These are phyloP conservation scores for Euborellia annulipes DNA, from an alignment of 1,140 invertebrate species.

Conservation along the genomic window DNA sequence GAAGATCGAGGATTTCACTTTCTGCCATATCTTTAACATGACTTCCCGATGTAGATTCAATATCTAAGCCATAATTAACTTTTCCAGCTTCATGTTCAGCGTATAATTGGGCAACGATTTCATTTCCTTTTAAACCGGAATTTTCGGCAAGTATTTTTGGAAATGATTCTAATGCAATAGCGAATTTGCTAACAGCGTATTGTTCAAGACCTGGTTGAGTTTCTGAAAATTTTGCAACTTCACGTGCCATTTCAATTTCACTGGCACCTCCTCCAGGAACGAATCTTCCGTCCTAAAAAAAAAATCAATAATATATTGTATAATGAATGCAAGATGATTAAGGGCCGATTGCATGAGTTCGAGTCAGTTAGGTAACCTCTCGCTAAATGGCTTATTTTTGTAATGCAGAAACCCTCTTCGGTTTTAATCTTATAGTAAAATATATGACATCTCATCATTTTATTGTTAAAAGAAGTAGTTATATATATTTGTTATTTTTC, in stretches of 20 bases:
- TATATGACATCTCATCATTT: too few species aligned
- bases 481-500: too few species aligned
- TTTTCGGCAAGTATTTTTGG: slow-evolving; percentile 91
- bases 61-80: slow-evolving; percentile 71
- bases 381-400: too few species aligned
- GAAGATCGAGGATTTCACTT: slow-evolving; percentile 69
- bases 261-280: slow-evolving; percentile 87
- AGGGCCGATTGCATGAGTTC: too few species aligned
- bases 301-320: too few species aligned
- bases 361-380: too few species aligned
- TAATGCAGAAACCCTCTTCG: too few species aligned
- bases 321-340: too few species aligned
- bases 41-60: slow-evolving; percentile 37
- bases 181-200: slow-evolving; percentile 92
- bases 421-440: too few species aligned
- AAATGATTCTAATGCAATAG: slow-evolving; percentile 75
- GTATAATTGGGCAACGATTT: slow-evolving; percentile 80
- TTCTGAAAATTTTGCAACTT: slow-evolving; percentile 73
- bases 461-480: too few species aligned
- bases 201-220: slow-evolving; percentile 89
- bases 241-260: slow-evolving; percentile 85
- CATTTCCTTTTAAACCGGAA: slow-evolving; percentile 72
- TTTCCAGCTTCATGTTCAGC: slow-evolving; percentile 82
- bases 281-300: slow-evolving; percentile 50
- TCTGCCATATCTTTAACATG: slow-evolving; percentile 54